Evolutionary conservation across 2,888 invertebrate species (phyloP).

Genomic region (Nezara viridula): DNA sequence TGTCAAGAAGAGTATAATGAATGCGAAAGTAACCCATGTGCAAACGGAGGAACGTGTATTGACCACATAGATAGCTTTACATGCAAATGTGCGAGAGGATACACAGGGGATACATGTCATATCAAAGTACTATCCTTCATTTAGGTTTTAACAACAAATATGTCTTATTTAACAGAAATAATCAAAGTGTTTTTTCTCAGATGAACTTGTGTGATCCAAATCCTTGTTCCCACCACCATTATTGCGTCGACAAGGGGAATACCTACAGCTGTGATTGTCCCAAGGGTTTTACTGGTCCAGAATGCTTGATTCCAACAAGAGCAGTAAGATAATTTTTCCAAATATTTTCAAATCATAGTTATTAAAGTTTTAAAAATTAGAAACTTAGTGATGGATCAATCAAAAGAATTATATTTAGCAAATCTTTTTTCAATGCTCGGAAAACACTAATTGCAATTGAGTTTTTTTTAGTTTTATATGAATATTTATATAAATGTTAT

Average conservation of each 20-base stretch:
- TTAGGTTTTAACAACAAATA: neutral
- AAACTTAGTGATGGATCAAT: neutral
- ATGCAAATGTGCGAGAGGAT: constrained; percentile 80
- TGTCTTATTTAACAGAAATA: neutral
- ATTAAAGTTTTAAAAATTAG: neutral
- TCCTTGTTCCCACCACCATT: constrained; percentile 78
- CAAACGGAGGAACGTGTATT: constrained; percentile 81
- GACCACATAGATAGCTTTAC: constrained; percentile 79
- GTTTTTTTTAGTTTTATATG: too few relatives aligned
- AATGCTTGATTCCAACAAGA: constrained; percentile 77
- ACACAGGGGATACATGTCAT: constrained; percentile 79
- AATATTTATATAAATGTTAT: too few relatives aligned
- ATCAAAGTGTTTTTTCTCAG: constrained; percentile 64
- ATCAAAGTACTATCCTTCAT: constrained; percentile 73
- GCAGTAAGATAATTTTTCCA: constrained; percentile 72
- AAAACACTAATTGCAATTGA: too few relatives aligned
- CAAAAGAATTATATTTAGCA: neutral
- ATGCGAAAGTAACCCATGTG: constrained; percentile 82
- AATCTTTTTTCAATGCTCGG: neutral
- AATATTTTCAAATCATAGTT: neutral
- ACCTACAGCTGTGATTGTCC: constrained; percentile 83
- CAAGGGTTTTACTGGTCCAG: constrained; percentile 78
- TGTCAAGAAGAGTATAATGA: constrained; percentile 84
- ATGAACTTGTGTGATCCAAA: constrained; percentile 73
- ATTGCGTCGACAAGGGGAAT: constrained; percentile 81